Evolutionary conservation across 2,888 invertebrate genomes (phyloP).

Genomic region (Stegana nigrithorax): DNA sequence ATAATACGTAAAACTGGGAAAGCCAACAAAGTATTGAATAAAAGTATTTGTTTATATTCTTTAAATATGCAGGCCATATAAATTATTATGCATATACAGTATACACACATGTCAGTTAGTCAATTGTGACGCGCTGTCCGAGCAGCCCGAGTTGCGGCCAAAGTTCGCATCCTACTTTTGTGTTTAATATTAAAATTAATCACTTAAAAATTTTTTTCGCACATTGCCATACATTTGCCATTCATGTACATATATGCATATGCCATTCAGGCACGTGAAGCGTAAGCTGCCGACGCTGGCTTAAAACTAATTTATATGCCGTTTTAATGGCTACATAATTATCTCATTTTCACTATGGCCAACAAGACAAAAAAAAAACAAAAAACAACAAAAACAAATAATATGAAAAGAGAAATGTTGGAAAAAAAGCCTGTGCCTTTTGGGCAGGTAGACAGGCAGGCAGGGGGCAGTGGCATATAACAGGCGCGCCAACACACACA

Average conservation of each 20-base stretch:
- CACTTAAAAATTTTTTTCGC: conserved; percentile 32
- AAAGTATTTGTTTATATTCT: no score
- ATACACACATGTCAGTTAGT: no score
- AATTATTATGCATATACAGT: no score
- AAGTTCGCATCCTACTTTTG: background rate
- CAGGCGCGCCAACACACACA: background rate
- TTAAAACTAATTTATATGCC: conserved; percentile 41
- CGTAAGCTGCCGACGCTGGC: background rate
- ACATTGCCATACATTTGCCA: background rate
- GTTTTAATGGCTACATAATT: conserved; percentile 52
- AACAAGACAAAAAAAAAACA: no score
- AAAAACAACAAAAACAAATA: background rate
- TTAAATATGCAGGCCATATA: no score
- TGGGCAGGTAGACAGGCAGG: background rate
- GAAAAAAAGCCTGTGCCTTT: background rate
- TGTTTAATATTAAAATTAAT: conserved; percentile 53
- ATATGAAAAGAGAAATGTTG: background rate
- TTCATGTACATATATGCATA: background rate
- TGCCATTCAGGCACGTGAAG: no score
- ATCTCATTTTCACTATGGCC: conserved; percentile 46
- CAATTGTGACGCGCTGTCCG: no score
- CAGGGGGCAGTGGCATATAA: background rate
- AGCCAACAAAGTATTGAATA: no score
- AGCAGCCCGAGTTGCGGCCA: no score
- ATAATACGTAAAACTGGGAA: no score